Base-by-base conservation (phyloP, 1,140 invertebrate genomes). In the Dreissena polymorpha region DNA sequence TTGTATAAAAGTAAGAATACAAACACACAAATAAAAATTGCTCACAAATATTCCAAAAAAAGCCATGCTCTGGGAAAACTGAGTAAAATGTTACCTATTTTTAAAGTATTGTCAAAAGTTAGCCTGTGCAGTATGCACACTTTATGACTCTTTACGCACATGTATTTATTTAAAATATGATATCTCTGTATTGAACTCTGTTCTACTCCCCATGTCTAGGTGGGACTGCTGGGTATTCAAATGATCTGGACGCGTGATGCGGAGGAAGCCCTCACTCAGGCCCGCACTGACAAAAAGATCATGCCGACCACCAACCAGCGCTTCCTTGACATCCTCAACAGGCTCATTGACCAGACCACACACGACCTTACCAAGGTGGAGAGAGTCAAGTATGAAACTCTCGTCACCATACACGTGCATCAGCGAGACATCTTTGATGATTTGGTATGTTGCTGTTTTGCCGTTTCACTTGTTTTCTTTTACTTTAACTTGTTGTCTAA, bases 401-500 rank as follows among this genome's bases (percentile, higher is more conserved):
- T 99, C 0, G 98, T 99, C 85, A 99, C 98, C 0, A 99, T 99
- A 84, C 98, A 99, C 90, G 98, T 99, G 0, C 98, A 99, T 94
- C 98, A 99, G 91, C 94, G 97, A 83, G 98, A 99, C 92, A 99
- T 99, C 77, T 99, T 99, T 93, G 97, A 99, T 94, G 97, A 97
- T 90, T 91, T 99, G 94, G 97, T 98, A 93, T 94, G 93, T 79
- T 60, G 39, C 39, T 39, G 39, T 39, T 39, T 39, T 39, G 39
- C 39, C 8, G 39, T 39, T 39, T 39, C 8, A 39, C 8, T 39
- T 39, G 39, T 39, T 39, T 39, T 39, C 39, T 39, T 39, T 39
- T 39, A 8, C 39, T 39, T 39, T 5, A 39, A 39, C 39, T 39
- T 39, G 39, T 39, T 39, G 2, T 39, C 39, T 39, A 39, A 39